phyloP scores from a whole-genome alignment of 2,797 vertebrate genomes.

The Mycteria americana region DNA sequence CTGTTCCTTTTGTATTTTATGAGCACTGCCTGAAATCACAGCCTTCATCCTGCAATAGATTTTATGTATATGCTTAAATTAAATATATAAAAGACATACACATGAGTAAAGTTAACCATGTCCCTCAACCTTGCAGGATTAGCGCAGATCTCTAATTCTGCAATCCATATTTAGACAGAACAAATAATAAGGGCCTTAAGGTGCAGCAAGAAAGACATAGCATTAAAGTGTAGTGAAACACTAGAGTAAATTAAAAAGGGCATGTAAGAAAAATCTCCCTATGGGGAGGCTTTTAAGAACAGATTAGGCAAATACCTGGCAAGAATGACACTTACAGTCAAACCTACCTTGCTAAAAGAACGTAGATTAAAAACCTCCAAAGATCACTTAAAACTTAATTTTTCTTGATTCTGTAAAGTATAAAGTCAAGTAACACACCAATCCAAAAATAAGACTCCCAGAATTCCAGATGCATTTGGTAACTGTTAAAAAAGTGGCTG shows the following conservation, averaged over 20 bases:
- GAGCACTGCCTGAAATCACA: background rate
- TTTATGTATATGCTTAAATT: background rate
- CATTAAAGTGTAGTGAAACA: background rate
- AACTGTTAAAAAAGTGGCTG: background rate
- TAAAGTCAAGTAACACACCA: background rate
- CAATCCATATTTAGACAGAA: background rate
- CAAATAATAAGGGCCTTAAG: background rate
- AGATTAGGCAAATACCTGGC: background rate
- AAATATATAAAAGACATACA: background rate
- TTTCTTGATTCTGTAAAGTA: background rate
- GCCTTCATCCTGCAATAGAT: background rate
- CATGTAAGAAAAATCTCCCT: background rate
- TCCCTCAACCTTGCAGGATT: background rate
- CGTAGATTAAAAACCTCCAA: background rate
- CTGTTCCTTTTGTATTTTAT: background rate
- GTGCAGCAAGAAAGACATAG: background rate
- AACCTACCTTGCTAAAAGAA: background rate
- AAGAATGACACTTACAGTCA: background rate
- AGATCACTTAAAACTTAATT: background rate
- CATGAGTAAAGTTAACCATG: accelerated
- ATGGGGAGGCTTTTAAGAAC: background rate
- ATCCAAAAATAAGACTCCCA: background rate
- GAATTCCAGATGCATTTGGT: background rate
- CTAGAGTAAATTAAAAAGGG: background rate
- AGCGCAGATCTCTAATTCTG: background rate